Percentiles rank a stretch among this genome's conserved stretches.
Evolutionary conservation across 2,888 invertebrate genomes (phyloP).

Genomic region (Yponomeuta plumbellus): DNA sequence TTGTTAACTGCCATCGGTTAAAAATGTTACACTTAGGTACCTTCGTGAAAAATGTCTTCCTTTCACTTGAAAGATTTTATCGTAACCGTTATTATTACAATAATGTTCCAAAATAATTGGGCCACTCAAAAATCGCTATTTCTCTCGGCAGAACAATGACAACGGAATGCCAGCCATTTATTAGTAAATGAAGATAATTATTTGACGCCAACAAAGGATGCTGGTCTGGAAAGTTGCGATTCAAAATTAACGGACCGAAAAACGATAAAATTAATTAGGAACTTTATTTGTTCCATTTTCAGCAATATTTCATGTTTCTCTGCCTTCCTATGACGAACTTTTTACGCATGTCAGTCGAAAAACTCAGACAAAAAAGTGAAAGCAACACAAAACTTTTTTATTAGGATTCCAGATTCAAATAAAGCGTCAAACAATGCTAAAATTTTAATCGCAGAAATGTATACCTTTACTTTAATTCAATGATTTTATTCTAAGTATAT

Average conservation of each 20-base stretch:
- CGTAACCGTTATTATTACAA: background rate
- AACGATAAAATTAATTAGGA: background rate
- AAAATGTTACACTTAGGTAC: too few species aligned
- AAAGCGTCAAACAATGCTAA: too few species aligned
- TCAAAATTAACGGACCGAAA: conserved; percentile 1
- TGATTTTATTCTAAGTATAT: too few species aligned
- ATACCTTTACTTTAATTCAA: too few species aligned
- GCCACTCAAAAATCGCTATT: background rate
- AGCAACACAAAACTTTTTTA: too few species aligned
- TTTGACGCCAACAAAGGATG: background rate
- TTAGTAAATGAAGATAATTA: conserved; percentile 3
- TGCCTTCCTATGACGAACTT: background rate
- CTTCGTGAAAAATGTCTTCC: too few species aligned
- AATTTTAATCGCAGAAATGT: too few species aligned
- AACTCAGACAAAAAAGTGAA: too few species aligned
- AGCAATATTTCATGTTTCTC: background rate
- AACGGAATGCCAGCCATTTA: background rate
- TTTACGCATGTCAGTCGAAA: too few species aligned
- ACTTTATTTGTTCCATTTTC: background rate
- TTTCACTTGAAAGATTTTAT: too few species aligned
- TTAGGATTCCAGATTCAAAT: too few species aligned
- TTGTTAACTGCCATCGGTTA: too few species aligned
- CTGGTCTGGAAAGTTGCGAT: background rate
- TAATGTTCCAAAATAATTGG: background rate
- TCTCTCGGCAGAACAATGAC: background rate